phyloP scores from a whole-genome alignment of 2,797 vertebrate genomes.

The Taenioides sp. region DNA sequence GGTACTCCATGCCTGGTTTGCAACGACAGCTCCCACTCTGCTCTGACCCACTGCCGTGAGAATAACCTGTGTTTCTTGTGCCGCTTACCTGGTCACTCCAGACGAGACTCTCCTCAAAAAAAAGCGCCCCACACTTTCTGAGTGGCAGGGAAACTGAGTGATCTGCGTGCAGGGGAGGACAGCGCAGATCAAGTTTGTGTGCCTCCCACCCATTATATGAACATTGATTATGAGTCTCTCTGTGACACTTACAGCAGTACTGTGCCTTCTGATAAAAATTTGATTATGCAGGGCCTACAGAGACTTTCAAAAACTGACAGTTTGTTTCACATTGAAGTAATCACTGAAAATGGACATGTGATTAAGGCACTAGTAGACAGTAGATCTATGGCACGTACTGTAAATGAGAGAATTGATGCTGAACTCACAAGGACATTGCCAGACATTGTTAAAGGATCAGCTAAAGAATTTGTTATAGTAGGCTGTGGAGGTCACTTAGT shows the following conservation, averaged over 20 bases:
- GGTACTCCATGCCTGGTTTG: too few relatives aligned
- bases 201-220: not conserved
- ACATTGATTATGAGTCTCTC: constrained; percentile 1
- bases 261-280: not conserved
- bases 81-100: too few relatives aligned
- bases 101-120: too few relatives aligned
- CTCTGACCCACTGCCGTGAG: too few relatives aligned
- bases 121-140: not conserved
- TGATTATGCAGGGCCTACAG: constrained; percentile 28
- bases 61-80: too few relatives aligned
- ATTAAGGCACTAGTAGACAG: constrained; percentile 25
- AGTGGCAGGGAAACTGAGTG: constrained; percentile 40
- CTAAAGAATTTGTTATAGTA: constrained; percentile 24
- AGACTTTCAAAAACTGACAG: constrained; percentile 13
- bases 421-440: not conserved
- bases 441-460: not conserved
- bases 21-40: too few relatives aligned
- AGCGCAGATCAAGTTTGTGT: constrained; percentile 2
- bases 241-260: constrained; percentile 8
- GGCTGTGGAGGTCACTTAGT: constrained; percentile 24
- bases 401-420: constrained; percentile 2
- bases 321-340: constrained; percentile 29
- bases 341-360: constrained; percentile 6
- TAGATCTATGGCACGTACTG: constrained; percentile 30
- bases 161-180: constrained; percentile 17